phyloP scores from a whole-genome alignment of 2,888 invertebrate genomes.

The Steromphala cineraria region DNA sequence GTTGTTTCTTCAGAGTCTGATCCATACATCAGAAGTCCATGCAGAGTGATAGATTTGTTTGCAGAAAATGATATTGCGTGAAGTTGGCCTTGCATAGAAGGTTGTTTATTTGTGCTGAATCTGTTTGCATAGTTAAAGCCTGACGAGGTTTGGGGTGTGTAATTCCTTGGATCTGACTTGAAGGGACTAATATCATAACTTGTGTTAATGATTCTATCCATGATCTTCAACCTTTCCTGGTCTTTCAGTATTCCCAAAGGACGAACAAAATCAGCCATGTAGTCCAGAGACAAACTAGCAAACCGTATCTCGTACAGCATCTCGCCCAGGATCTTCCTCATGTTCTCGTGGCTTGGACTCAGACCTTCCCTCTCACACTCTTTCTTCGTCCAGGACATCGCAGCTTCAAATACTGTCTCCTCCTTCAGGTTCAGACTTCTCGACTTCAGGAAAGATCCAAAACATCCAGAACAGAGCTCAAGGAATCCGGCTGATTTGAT shows the following conservation, averaged over 20 bases:
- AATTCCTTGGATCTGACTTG: too few relatives aligned
- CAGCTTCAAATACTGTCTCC: background rate
- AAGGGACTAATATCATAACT: background rate
- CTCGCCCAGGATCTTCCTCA: background rate
- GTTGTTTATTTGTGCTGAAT: too few relatives aligned
- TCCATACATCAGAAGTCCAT: too few relatives aligned
- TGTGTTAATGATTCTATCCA: background rate
- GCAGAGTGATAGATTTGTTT: too few relatives aligned
- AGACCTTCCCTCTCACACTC: background rate
- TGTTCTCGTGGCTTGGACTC: background rate
- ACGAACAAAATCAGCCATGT: background rate
- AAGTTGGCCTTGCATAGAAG: too few relatives aligned
- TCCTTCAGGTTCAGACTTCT: background rate
- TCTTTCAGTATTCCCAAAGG: background rate
- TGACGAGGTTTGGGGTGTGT: too few relatives aligned
- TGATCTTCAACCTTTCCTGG: background rate
- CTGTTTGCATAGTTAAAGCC: too few relatives aligned
- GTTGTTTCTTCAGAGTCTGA: too few relatives aligned
- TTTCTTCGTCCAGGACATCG: background rate
- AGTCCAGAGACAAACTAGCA: background rate
- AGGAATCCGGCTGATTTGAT: too few relatives aligned
- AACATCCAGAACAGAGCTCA: background rate
- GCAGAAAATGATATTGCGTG: too few relatives aligned
- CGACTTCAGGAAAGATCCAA: background rate
- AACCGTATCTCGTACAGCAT: background rate